Base-by-base conservation (phyloP, 1,140 invertebrate species). In the Scylla paramamosain region DNA sequence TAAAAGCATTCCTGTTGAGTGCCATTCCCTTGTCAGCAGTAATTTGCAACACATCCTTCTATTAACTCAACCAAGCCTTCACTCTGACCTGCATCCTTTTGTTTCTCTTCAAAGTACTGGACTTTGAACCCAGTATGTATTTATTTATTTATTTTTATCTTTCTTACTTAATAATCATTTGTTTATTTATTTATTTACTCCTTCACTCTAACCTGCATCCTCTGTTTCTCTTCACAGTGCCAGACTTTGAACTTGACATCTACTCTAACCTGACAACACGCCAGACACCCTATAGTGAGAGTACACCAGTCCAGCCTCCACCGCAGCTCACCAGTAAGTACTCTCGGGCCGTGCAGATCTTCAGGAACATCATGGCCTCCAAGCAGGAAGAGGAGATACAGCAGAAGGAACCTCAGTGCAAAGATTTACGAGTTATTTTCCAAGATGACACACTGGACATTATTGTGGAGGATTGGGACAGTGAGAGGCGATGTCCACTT, bases 381-480 rank as follows among this genome's bases (percentile, higher is more conserved):
- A 82, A 52, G 45, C 87, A 94, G 93, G 32, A 45, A 16, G 67
- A 83, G 39, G 90, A 91, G 46, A 48, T 59, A 46, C 28, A 92
- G 89, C 31, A 84, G 92, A 84, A 59, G 52, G 32, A 77, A 29
- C 52, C 88, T 29, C 86, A 93, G 32, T 48, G 91, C 39, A 93
- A 86, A 10, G 82, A 93, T 8, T 46, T 93, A 28, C 39, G 82
- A 91, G 29, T 86, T n/a, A 92, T 89, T 52, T 48, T 94, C 45
- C 59, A 90, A 28, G 93, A 82, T 1, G 86, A 46, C 8, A 94
- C n/a, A 28, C 31, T 95, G 28, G 94, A 94, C 46, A 92, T 95
- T 91, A 95, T 95, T 86, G 82, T 92, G 89, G 89, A 95, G 83
- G 90, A 92, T 67, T 95, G 94, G 94, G 94, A 95, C 90, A 92